Base-by-base conservation (phyloP, 2,797 vertebrate genomes). In the Pangasius macronema region DNA sequence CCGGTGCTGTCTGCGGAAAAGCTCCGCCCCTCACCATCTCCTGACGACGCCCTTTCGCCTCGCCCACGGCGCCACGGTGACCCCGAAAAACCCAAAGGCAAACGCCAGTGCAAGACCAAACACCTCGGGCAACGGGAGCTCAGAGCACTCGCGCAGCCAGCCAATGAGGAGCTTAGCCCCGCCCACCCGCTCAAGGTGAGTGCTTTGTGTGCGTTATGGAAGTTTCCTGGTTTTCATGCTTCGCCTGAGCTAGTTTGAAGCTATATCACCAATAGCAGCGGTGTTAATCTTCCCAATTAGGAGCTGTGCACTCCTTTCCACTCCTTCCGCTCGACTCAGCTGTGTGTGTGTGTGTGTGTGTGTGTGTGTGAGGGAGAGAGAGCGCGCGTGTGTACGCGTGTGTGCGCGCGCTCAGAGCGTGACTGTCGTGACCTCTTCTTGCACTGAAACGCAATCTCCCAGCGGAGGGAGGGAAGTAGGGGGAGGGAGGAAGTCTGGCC, bases 41-140 rank as follows among this genome's bases (percentile, higher is more conserved):
- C 89, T 0, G 93, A 96, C 89, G 95, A 96, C 90, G 96, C 95
- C 89, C 91, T 94, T 77, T 92, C 94, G 85, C 96, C 96, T 91
- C 93, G 97, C 94, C 94, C 97, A 97, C 93, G 95, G 95, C 97
- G 97, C 94, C 97, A 98, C 93, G 95, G 95, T 83, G 97, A 98
- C 93, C 93, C 95, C 27, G 98, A 99, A 96, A 99, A 99, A 93
- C 98, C 98, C 95, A 97, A 98, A 94, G 98, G 98, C 96, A 99
- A 99, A 95, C 96, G 98, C 91, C 97, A 97, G 93, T 99, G 97
- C 95, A 99, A 99, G 96, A 99, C 98, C 96, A 99, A 99, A 93
- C 98, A 99, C 95, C 96, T 98, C 92, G 95, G 97, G 92, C 96
- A 96, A 92, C 96, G 96, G 93, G 98, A 98, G 93, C 92, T 93